A percentile compares a stretch with the other conserved stretches of the same genome.
phyloP scores from a whole-genome alignment of 2,113 vertebrate genomes.

The Percina caprodes region DNA sequence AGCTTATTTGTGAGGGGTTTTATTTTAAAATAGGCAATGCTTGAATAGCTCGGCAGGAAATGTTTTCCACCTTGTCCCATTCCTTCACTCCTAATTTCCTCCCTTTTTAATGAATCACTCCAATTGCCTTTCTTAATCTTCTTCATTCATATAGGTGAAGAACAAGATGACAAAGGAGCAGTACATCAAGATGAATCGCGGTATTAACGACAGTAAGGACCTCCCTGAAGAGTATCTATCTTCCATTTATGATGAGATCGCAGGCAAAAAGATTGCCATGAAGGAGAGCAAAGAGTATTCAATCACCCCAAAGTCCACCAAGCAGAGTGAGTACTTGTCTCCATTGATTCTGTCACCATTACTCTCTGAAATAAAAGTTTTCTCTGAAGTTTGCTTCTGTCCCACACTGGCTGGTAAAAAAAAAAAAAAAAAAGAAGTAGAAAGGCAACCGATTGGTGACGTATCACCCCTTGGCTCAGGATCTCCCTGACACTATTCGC shows the following conservation, averaged over 20 bases:
- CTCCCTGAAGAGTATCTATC: conserved; percentile 96
- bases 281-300: conserved; percentile 96
- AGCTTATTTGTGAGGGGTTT: too few relatives aligned
- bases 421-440: neutral
- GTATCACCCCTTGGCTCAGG: neutral
- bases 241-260: conserved; percentile 96
- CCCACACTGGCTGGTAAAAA: neutral
- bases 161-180: conserved; percentile 99
- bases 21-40: neutral
- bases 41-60: neutral
- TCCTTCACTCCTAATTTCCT: neutral
- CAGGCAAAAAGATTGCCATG: conserved; percentile 98
- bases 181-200: conserved; percentile 99
- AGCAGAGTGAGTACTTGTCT: conserved; percentile 90
- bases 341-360: neutral
- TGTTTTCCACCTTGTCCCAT: neutral
- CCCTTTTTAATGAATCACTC: neutral
- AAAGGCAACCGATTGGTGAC: neutral
- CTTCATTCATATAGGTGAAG: conserved; percentile 87
- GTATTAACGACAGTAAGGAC: conserved; percentile 98
- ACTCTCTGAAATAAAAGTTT: neutral
- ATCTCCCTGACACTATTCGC: neutral
- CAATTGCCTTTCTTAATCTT: neutral
- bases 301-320: conserved; percentile 91
- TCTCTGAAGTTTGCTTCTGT: neutral